phyloP scores from a whole-genome alignment of 2,888 invertebrate genomes.

The Barypeithes pellucidus region DNA sequence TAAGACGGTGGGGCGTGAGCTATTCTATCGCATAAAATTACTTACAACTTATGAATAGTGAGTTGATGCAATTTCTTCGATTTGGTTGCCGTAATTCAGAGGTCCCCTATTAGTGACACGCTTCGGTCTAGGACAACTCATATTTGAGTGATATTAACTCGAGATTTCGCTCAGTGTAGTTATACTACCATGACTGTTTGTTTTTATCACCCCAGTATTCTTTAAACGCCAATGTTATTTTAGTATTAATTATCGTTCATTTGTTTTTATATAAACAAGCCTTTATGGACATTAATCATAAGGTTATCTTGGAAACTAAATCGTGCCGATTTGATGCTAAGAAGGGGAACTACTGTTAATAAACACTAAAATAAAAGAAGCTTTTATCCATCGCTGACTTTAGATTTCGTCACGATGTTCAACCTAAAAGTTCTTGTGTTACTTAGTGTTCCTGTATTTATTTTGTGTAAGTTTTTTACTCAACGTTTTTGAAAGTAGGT shows the following conservation, averaged over 20 bases:
- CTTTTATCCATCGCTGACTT: not conserved
- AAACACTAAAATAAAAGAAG: conserved; percentile 22
- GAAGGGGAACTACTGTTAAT: conserved; percentile 17
- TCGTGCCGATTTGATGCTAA: not conserved
- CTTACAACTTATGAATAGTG: no score
- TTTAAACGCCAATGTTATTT: conserved; percentile 3
- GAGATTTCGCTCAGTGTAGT: no score
- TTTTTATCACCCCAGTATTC: no score
- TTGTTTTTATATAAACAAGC: conserved; percentile 19
- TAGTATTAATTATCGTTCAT: not conserved
- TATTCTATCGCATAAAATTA: no score
- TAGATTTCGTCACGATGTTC: conserved; percentile 9
- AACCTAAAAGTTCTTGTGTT: conserved; percentile 2
- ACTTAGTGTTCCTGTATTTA: not conserved
- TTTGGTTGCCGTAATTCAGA: no score
- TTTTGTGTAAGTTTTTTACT: conserved; percentile 4
- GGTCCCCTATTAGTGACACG: no score
- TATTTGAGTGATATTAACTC: no score
- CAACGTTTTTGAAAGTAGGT: no score
- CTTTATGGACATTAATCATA: conserved; percentile 14
- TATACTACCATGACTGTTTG: no score
- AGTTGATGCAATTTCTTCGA: no score
- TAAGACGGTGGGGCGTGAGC: no score
- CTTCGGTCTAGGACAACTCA: no score
- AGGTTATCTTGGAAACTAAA: conserved; percentile 3